phyloP scores from a whole-genome alignment of 2,113 vertebrate species.

The Oncorhynchus tshawytscha region DNA sequence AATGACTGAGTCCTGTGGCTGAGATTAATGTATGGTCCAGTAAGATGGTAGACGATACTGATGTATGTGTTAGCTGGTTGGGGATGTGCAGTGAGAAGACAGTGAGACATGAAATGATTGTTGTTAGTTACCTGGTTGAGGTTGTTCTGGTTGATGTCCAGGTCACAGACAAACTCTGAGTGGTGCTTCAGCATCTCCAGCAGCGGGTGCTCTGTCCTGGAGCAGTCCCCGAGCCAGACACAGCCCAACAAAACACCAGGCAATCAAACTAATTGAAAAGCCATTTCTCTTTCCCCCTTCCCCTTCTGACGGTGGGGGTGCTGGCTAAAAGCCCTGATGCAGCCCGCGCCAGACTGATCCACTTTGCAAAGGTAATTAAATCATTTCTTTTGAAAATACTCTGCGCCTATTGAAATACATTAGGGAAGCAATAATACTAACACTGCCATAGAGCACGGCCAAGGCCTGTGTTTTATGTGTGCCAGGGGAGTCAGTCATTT shows the following conservation, averaged over 20 bases:
- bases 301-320: constrained; percentile 13
- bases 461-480: no score
- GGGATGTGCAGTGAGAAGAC: constrained; percentile 65
- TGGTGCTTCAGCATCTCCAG: constrained; percentile 92
- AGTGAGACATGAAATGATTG: no score
- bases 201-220: constrained; percentile 72
- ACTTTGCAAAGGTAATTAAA: constrained; percentile 81
- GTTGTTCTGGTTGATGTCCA: constrained; percentile 93
- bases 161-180: constrained; percentile 94
- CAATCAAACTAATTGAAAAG: constrained; percentile 82
- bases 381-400: constrained; percentile 71
- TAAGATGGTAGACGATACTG: no score
- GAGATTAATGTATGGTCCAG: no score
- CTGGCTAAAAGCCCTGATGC: constrained; percentile 68
- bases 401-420: constrained; percentile 46
- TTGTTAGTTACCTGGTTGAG: constrained; percentile 82
- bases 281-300: constrained; percentile 50
- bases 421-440: no score
- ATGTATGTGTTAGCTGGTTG: constrained; percentile 80
- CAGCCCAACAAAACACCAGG: constrained; percentile 31
- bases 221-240: constrained; percentile 91
- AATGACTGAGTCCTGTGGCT: no score
- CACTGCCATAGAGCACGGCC: no score
- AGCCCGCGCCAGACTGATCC: constrained; percentile 75
- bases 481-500: no score